A percentile compares a stretch with the other conserved stretches of the same genome.
Evolutionary conservation across 2,113 vertebrate species (phyloP).

Genomic region (Chaetorhynchus papuensis): DNA sequence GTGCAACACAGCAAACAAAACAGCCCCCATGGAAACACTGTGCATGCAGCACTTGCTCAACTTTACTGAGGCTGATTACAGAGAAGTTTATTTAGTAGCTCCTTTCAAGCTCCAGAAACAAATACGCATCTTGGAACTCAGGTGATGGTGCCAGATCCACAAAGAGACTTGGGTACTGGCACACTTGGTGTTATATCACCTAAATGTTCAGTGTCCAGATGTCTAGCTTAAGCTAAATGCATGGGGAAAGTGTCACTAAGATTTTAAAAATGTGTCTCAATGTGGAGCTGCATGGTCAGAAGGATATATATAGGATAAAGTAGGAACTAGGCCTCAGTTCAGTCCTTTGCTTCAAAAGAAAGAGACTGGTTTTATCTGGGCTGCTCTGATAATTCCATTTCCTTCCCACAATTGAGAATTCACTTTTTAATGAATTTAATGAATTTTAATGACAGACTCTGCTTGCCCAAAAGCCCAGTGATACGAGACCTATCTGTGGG

Average conservation of each 20-base stretch:
- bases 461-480: not conserved
- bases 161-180: not conserved
- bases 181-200: not conserved
- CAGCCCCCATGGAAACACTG: not conserved
- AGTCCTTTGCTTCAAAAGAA: not conserved
- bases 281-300: not conserved
- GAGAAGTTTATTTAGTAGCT: not conserved
- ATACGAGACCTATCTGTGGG: not conserved
- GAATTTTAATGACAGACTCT: not conserved
- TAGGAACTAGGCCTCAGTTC: not conserved
- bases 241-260: not conserved
- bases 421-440: not conserved
- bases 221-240: not conserved
- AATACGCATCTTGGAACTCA: not conserved
- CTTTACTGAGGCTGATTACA: not conserved
- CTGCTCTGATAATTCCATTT: not conserved
- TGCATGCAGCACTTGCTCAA: not conserved
- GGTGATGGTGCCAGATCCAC: not conserved
- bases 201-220: not conserved
- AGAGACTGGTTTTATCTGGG: not conserved
- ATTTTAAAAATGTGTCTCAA: not conserved
- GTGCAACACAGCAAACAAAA: not conserved
- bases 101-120: not conserved
- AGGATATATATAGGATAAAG: not conserved
- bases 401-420: not conserved